Base-by-base conservation (phyloP, 2,797 vertebrate species). In the Hemitrygon akajei region DNA sequence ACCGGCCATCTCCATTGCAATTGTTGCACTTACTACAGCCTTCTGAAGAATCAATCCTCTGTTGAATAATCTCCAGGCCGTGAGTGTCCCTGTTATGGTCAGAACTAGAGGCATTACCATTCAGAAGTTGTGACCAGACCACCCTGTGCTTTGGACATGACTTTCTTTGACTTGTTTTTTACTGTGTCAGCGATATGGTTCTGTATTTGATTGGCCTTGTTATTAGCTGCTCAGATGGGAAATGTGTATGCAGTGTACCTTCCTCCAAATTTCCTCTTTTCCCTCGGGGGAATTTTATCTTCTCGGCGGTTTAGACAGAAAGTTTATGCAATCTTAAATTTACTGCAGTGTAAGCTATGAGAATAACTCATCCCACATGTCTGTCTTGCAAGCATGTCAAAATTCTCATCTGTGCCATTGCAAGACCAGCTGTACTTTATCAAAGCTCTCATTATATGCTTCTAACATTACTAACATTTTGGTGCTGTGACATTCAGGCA, bases 341-440 rank as follows among this genome's bases (percentile, higher is more conserved):
- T 66, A 66, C 86, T 89, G 14, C n/a, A n/a, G 7, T 34, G 30
- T n/a, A 89, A 66, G 16, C 66, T 66, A 34, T 20, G n/a, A 89
- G 60, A 66, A 89, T 47, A 73, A 73, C 3, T 66, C 66, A 91
- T 47, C 34, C 40, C 22, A 40, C 22, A 58, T 40, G 22, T 91
- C 63, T 73, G 87, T 71, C 12, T 27, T 73, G 66, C 69, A 22
- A 73, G 66, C 25, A 6, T 73, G 66, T 69, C n/a, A 69, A 63
- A 89, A 69, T 69, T 63, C 86, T 69, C 66, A 73, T 25, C 30
- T 11, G 40, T 75, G 25, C 37, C 37, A 75, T 75, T 56, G 58
- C 16, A 89, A 92, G 40, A 56, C 27, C 18, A 75, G 91, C 58
- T 92, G 89, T 47, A 73, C 40, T 75, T 92, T 73, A 92, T 47